Conservation (phyloP, 2,797 vertebrate species). For the Ispidina picta region DNA sequence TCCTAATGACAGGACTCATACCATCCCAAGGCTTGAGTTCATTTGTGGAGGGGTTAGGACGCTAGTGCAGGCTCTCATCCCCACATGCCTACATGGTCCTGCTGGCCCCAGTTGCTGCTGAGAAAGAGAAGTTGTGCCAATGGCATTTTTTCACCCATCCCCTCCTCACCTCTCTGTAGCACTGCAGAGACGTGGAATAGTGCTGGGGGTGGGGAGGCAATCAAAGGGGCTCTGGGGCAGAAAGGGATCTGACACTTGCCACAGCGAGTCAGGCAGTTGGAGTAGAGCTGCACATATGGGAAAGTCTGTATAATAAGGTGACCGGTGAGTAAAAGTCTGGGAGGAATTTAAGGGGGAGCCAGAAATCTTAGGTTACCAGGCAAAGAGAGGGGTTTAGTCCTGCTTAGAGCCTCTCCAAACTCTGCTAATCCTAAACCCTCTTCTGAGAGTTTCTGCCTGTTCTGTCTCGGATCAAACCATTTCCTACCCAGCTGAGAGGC, state of each 20-base stretch:
- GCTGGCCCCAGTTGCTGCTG: background rate
- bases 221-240: background rate
- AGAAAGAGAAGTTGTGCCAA: background rate
- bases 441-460: background rate
- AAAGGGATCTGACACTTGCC: background rate
- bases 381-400: background rate
- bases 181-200: background rate
- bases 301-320: background rate
- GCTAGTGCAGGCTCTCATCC: background rate
- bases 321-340: background rate
- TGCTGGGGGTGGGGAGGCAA: background rate
- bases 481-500: background rate
- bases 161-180: background rate
- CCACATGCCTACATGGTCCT: rapidly evolving
- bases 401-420: background rate
- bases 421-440: background rate
- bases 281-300: background rate
- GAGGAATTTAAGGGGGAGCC: background rate
- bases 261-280: background rate
- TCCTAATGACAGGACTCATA: background rate
- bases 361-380: background rate
- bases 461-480: background rate
- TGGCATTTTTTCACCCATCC: rapidly evolving
- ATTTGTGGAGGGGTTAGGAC: background rate
- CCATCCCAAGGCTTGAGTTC: background rate